Evolutionary conservation across 2,888 invertebrate genomes (phyloP), one percentile per base, ranked within the genome.

Genomic region (Ormia ochracea): DNA sequence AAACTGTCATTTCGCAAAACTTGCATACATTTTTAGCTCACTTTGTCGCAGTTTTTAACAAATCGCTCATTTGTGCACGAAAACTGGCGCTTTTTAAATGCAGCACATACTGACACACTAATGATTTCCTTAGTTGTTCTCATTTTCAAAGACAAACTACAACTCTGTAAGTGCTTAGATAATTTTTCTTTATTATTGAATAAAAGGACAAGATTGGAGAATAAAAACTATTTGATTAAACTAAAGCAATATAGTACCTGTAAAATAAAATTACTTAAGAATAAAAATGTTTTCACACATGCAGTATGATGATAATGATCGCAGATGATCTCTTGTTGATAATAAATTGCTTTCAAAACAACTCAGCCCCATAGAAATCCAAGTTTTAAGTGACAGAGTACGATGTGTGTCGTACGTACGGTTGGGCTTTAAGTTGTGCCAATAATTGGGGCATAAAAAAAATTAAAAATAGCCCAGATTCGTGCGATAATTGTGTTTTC

Each of bases 361-460:
- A 50, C 21, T 43, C 23, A 21, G 31, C 50, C 45, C 17, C 26
- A 33, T 17, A 48, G 41, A 48, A 56, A 58, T 50, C 17, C 45
- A 31, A 52, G 21, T 48, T 69, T 63, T 48, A 10, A 66, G 33
- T 43, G 43, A 28, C 45, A 48, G 48, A 66, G 19, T 38, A 21
- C 28, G 19, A 17, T 66, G 58, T 61, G 21, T 45, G 31, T 43
- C 52, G 45, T 72, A 52, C 43, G 10, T 61, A 58, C 9, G 12
- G 28, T 31, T 33, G 14, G 59, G 45, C 28, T 26, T 9, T 50
- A 23, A 38, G 43, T 36, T 68, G 31, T 23, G 43, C 48, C 28
- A 74, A 41, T 41, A 74, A 69, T 63, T 73, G 78, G 73, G 66
- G 72, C 72, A 45, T 66, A 54, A 65, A 61, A 23, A 63, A 19